Conservation (phyloP, 2,888 invertebrate genomes). For the Drosophila subsilvestris region DNA sequence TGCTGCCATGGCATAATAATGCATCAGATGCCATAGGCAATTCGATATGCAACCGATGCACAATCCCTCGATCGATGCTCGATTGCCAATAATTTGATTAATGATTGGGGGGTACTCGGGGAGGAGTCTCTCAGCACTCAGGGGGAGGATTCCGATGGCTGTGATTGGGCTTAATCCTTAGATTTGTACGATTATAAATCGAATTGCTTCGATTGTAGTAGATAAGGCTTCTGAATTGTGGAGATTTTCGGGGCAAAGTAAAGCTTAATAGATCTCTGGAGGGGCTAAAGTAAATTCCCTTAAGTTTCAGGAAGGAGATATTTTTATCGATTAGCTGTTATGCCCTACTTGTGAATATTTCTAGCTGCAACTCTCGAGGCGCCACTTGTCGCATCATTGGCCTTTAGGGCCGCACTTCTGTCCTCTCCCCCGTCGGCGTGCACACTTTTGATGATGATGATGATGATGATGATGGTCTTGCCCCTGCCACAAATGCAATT, state of each 20-base stretch:
- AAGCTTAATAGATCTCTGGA: not conserved
- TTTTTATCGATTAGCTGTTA: not conserved
- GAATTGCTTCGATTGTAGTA: not conserved
- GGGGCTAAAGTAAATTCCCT: not conserved
- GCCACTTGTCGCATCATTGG: constrained; percentile 37
- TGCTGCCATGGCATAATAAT: constrained; percentile 43
- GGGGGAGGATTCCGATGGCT: not conserved
- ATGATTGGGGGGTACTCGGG: constrained; percentile 10
- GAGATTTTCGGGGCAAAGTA: not conserved
- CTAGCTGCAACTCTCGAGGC: constrained; percentile 10
- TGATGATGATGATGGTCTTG: constrained; percentile 14
- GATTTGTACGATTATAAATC: not conserved
- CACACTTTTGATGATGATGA: constrained; percentile 17
- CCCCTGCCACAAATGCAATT: constrained; percentile 23
- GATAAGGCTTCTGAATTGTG: not conserved
- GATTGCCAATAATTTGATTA: constrained; percentile 47
- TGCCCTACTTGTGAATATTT: not conserved
- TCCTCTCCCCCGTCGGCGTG: constrained; percentile 13
- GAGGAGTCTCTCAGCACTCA: not conserved
- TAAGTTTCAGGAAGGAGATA: too few relatives aligned
- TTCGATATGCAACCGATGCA: constrained; percentile 34
- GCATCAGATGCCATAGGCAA: constrained; percentile 28
- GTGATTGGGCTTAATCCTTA: not conserved
- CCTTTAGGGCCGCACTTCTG: not conserved
- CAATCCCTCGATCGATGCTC: constrained; percentile 11